These are phyloP conservation scores for Phataginus tetradactyla DNA, from an alignment of 2,797 vertebrate species.

Conservation along the genomic window DNA sequence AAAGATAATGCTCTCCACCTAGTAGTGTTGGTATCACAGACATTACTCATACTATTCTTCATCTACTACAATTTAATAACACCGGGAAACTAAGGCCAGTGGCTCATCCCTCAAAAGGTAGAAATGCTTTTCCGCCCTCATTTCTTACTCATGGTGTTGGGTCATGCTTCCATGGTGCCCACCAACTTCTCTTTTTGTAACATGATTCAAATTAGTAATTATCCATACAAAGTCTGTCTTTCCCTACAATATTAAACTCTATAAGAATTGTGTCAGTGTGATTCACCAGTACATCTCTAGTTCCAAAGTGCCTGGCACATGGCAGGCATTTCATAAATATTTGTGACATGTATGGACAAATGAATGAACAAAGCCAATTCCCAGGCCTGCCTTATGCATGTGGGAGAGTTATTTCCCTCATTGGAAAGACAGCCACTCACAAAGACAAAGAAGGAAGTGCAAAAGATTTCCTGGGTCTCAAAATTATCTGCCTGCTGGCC, in stretches of 20 bases:
- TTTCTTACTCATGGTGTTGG: not conserved
- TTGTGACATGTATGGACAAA: not conserved
- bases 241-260: not conserved
- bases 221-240: not conserved
- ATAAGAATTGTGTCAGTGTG: not conserved
- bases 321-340: not conserved
- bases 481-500: not conserved
- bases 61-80: not conserved
- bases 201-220: not conserved
- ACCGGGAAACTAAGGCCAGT: not conserved
- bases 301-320: not conserved
- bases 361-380: not conserved
- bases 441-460: not conserved
- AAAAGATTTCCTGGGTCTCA: not conserved
- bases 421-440: not conserved
- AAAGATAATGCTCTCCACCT: not conserved
- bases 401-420: not conserved
- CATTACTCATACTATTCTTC: not conserved
- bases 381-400: not conserved
- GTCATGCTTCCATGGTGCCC: not conserved
- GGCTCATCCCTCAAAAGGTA: not conserved
- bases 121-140: not conserved
- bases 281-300: not conserved
- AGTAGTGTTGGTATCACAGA: not conserved
- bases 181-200: not conserved